Evolutionary conservation across 2,797 vertebrate genomes (phyloP).

Genomic region (Falco rusticolus): DNA sequence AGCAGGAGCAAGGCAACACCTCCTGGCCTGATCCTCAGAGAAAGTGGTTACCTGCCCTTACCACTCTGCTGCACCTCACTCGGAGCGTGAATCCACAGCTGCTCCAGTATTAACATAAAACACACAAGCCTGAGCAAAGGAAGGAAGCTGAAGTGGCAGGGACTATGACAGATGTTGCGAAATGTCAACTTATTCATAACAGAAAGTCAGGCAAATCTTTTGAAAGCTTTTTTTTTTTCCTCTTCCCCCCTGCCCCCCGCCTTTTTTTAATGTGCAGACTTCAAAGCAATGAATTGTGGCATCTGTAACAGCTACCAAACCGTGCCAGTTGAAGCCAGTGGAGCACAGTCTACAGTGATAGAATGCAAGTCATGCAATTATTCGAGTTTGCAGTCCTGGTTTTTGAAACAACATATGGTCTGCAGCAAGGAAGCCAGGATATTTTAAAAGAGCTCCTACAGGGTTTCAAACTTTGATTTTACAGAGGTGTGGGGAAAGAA

Average conservation of each 20-base stretch:
- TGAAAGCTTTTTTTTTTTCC: slow-evolving; percentile 62
- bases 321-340: slow-evolving; percentile 69
- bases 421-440: slow-evolving; percentile 76
- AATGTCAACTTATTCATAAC: slow-evolving; percentile 73
- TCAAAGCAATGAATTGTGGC: slow-evolving; percentile 81
- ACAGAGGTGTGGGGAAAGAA: slow-evolving; percentile 76
- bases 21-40: not conserved
- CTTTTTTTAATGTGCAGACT: slow-evolving; percentile 65
- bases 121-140: slow-evolving; percentile 46
- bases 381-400: slow-evolving; percentile 56
- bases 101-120: slow-evolving; percentile 61
- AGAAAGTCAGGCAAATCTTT: slow-evolving; percentile 76
- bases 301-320: slow-evolving; percentile 78
- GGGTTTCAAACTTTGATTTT: slow-evolving; percentile 80
- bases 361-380: slow-evolving; percentile 67
- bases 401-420: slow-evolving; percentile 80
- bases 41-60: not conserved
- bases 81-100: slow-evolving; percentile 37
- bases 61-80: not conserved
- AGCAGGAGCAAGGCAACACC: not conserved
- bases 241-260: fast-evolving
- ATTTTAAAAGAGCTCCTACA: slow-evolving; percentile 80
- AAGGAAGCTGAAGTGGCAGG: slow-evolving; percentile 65
- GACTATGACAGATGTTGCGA: slow-evolving; percentile 74
- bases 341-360: slow-evolving; percentile 60